phyloP scores from a whole-genome alignment of 53 echinoderm and acorn worm genomes.

The Apostichopus leukothele region DNA sequence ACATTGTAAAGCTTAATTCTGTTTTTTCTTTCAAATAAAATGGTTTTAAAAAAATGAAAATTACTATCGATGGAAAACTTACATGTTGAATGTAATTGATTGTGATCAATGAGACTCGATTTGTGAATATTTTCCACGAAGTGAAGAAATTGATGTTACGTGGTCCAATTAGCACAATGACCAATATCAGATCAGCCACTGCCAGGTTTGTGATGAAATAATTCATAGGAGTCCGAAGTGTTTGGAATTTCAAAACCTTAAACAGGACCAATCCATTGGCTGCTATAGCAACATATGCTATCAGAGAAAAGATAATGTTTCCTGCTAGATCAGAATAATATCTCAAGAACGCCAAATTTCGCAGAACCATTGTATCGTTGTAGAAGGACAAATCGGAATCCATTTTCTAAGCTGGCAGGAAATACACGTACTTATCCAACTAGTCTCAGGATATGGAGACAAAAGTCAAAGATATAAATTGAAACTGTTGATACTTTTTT shows the following conservation, averaged over 20 bases:
- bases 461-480: too few species aligned
- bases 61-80: neutral
- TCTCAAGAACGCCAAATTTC: neutral
- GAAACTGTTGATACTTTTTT: too few species aligned
- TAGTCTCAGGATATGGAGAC: too few species aligned
- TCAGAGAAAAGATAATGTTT: constrained; percentile 9
- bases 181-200: constrained; percentile 31
- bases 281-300: neutral
- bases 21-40: too few species aligned
- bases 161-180: constrained; percentile 13
- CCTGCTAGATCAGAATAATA: neutral
- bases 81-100: constrained; percentile 27
- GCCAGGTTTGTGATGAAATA: constrained; percentile 45
- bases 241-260: neutral
- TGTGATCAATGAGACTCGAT: neutral
- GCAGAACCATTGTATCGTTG: neutral
- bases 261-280: constrained; percentile 35
- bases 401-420: too few species aligned
- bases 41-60: too few species aligned
- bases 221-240: constrained; percentile 31
- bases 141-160: constrained; percentile 32
- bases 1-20: neutral
- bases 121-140: neutral
- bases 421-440: too few species aligned
- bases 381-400: neutral